Percentiles rank a stretch among this genome's conserved stretches.
Conservation (phyloP, 2,113 vertebrate genomes). For the Vombatus ursinus region DNA sequence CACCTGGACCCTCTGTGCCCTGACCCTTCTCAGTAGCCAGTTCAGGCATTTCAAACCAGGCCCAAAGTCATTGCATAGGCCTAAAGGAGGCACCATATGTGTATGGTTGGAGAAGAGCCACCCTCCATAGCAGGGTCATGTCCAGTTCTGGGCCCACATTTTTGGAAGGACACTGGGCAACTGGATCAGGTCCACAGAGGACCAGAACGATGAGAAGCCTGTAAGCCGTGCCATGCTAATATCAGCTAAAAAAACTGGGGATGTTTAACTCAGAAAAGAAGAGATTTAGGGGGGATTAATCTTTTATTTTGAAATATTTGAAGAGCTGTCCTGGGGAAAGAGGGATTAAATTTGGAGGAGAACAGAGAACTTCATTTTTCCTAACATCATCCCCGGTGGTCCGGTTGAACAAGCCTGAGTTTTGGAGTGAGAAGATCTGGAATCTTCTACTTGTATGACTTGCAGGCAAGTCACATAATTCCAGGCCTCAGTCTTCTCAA, state of each 20-base stretch:
- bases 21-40: neutral
- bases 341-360: neutral
- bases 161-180: neutral
- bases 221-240: neutral
- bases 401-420: neutral
- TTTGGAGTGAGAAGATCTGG: neutral
- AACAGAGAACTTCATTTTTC: neutral
- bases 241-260: neutral
- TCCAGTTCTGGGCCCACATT: neutral
- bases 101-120: neutral
- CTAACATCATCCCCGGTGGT: neutral
- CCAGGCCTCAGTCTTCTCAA: neutral
- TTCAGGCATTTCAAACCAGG: neutral
- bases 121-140: neutral
- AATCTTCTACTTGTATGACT: neutral
- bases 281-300: neutral
- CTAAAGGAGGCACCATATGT: neutral
- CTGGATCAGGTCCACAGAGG: neutral
- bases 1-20: neutral
- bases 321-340: neutral
- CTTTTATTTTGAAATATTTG: neutral
- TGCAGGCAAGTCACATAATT: neutral
- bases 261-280: neutral
- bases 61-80: neutral
- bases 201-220: neutral